Conservation (phyloP, 1,140 invertebrate species). For the Muscidifurax raptorellus region DNA sequence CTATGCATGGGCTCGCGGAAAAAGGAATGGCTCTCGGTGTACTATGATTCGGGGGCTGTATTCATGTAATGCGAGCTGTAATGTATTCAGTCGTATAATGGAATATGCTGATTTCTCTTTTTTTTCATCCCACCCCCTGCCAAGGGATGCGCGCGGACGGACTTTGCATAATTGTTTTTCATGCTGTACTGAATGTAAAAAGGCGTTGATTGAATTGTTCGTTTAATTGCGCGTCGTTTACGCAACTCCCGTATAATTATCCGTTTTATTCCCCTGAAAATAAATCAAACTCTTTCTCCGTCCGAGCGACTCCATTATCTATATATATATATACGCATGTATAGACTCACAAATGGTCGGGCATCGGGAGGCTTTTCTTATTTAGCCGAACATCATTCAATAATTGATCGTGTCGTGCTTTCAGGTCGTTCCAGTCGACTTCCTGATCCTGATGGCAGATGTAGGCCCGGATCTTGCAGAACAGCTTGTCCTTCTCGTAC, state of each 20-base stretch:
- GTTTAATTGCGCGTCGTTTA: neutral
- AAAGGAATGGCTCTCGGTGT: neutral
- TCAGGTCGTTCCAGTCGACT: slow-evolving; percentile 71
- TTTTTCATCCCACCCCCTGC: neutral
- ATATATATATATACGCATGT: too few relatives aligned
- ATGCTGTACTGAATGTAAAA: neutral
- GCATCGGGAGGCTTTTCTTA: slow-evolving; percentile 63
- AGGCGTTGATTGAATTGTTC: neutral
- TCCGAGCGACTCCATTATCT: too few relatives aligned
- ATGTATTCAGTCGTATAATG: neutral
- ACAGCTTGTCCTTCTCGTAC: slow-evolving; percentile 71
- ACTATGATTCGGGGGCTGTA: too few relatives aligned
- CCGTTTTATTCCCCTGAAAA: too few relatives aligned
- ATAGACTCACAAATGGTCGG: slow-evolving; percentile 72
- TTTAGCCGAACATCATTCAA: slow-evolving; percentile 57
- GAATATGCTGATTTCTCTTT: neutral
- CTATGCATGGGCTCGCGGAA: too few relatives aligned
- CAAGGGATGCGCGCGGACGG: too few relatives aligned
- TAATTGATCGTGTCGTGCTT: slow-evolving; percentile 69
- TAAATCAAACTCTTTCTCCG: too few relatives aligned
- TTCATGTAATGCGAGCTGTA: too few relatives aligned
- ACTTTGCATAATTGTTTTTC: too few relatives aligned
- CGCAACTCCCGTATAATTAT: too few relatives aligned
- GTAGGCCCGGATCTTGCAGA: slow-evolving; percentile 71
- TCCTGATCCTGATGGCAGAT: slow-evolving; percentile 70